These are phyloP conservation scores for Galaxias olidus DNA, from an alignment of 2,797 vertebrate genomes.

Conservation along the genomic window DNA sequence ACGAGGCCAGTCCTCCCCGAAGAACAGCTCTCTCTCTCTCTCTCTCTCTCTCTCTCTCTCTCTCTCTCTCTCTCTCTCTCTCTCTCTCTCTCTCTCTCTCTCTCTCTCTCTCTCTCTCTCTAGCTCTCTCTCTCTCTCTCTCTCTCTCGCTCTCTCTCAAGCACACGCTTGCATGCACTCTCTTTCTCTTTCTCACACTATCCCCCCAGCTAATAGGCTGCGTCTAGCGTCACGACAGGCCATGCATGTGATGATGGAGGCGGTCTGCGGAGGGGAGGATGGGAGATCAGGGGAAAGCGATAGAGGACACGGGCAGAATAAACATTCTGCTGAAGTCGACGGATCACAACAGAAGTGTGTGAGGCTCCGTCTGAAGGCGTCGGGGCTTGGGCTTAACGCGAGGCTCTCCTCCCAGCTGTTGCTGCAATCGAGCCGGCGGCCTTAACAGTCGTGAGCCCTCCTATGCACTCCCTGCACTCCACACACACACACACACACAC, in stretches of 20 bases:
- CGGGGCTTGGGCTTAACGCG: conserved; percentile 1
- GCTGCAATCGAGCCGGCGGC: neutral
- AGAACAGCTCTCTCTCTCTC: conserved; percentile 51
- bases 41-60: conserved; percentile 26
- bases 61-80: neutral
- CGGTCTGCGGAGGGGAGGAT: neutral
- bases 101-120: neutral
- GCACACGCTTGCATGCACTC: no score
- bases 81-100: neutral
- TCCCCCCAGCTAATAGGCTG: conserved; percentile 22
- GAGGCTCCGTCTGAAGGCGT: neutral
- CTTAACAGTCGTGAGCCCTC: neutral
- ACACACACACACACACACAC: neutral
- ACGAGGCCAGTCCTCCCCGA: conserved; percentile 43
- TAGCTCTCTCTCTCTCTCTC: neutral
- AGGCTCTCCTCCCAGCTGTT: conserved; percentile 2
- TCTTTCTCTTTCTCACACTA: no score
- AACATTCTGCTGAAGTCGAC: neutral
- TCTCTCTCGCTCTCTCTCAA: neutral
- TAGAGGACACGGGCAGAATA: neutral
- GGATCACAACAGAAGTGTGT: neutral
- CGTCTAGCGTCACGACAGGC: conserved; percentile 21
- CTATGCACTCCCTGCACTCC: neutral
- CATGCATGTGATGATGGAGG: conserved; percentile 2
- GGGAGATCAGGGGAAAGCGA: neutral